Percentiles rank a stretch among this genome's conserved stretches.
phyloP scores from a whole-genome alignment of 2,888 invertebrate species.

The Nephrotoma flavescens region DNA sequence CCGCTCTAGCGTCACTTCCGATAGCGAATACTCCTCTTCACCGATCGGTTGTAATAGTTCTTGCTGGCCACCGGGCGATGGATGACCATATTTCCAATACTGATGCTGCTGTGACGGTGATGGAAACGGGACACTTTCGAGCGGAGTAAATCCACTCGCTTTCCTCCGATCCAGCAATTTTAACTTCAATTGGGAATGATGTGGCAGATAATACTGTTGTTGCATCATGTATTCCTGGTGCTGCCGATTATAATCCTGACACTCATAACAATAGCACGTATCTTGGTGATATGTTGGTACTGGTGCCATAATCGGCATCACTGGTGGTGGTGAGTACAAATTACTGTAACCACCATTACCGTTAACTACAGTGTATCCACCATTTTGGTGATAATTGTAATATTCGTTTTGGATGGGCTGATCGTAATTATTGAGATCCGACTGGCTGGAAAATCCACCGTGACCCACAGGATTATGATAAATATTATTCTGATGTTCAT shows the following conservation, averaged over 20 bases:
- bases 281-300: conserved; percentile 26
- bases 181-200: conserved; percentile 7
- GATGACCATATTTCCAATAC: conserved; percentile 17
- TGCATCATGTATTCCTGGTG: conserved; percentile 12
- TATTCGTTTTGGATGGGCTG: conserved; percentile 8
- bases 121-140: conserved; percentile 14
- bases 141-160: conserved; percentile 23
- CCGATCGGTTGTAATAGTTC: conserved; percentile 8
- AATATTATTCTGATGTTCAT: conserved; percentile 15
- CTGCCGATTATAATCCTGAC: conserved; percentile 25
- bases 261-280: conserved; percentile 30
- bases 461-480: conserved; percentile 10
- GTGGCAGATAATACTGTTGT: conserved; percentile 9
- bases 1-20: conserved; percentile 60
- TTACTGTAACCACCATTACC: conserved; percentile 12
- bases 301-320: conserved; percentile 17
- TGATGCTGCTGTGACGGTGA: conserved; percentile 11
- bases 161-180: conserved; percentile 18
- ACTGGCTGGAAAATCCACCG: conserved; percentile 6
- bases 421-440: conserved; percentile 12
- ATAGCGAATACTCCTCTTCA: conserved; percentile 21
- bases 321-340: conserved; percentile 14
- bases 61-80: conserved; percentile 7
- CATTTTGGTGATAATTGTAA: conserved; percentile 6
- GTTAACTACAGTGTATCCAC: conserved; percentile 6